Base-by-base conservation (phyloP, 92 coral and sea anemone species). In the Scolanthus callimorphus region DNA sequence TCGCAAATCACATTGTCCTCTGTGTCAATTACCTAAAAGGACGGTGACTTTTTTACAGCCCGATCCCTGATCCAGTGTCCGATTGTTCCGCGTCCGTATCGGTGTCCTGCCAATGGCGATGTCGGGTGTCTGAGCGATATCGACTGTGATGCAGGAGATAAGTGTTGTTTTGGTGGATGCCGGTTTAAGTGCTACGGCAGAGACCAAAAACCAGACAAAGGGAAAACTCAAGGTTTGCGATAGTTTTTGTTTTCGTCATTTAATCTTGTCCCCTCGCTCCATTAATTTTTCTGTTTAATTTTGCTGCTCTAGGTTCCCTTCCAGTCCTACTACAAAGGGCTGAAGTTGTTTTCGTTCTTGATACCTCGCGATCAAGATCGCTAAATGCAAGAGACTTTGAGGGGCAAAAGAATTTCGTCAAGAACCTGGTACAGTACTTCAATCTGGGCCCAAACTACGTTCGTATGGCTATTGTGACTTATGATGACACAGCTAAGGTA, bases 151-250 rank as follows among this genome's bases (percentile, higher is more conserved):
- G 49, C 57, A 3, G 80, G 83, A 8, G 65, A 46, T 3, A 84
- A 60, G 46, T 87, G 96, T 53, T 87, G 96, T 55, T 54, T 74
- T 24, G 86, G 83, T 34, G 86, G 96, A 17, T 87, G 96, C 34
- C 38, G 46, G 22, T 57, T 13, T 34, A 56, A 53, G 43, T 68
- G 75, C 29, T 49, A 38, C 43, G 75, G 75, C 29, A 44, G 27
- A 27, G 54, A 45, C 46, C 26, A 29, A 4, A 38, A 2, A 9
- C 15, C 34, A 31, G 54, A 20, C 26, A 45, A 55, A 26, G 63
- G 75, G 55, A 57, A 56, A 24, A 17, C 21, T n/a, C 20, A 15
- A 3, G 3, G 25, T 17, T 24, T 6, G 41, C 41, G 15, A 34
- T 34, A 34, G 41, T 34, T 34, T 34, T 34, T 34, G 41, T 34